These are phyloP conservation scores for Tympanuchus pallidicinctus DNA, from an alignment of 2,113 vertebrate genomes.

Conservation along the genomic window DNA sequence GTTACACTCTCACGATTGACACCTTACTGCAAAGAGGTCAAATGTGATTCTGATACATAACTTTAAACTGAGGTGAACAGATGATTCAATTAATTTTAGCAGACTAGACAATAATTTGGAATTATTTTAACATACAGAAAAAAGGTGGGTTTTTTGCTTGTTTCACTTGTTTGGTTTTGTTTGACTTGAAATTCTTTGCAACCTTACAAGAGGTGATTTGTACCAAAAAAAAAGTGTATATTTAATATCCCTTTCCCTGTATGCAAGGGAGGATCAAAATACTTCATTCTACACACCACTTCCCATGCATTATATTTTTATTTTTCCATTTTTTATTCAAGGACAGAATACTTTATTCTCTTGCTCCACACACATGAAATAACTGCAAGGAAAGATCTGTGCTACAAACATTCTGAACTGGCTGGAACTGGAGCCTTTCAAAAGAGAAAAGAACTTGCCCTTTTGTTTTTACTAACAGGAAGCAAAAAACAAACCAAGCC, in stretches of 20 bases:
- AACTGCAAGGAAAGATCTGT: not conserved
- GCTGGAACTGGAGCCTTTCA: not conserved
- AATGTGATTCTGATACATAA: not conserved
- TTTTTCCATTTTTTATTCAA: too few relatives aligned
- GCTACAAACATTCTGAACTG: not conserved
- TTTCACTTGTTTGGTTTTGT: not conserved
- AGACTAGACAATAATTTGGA: not conserved
- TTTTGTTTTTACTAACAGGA: not conserved
- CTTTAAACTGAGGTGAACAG: not conserved
- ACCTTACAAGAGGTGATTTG: not conserved
- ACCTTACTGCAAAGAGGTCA: not conserved
- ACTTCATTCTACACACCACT: not conserved
- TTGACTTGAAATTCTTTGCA: not conserved
- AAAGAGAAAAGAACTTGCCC: not conserved
- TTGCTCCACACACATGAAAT: not conserved
- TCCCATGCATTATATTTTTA: too few relatives aligned
- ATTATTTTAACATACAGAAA: not conserved
- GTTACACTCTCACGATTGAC: not conserved
- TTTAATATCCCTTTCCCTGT: not conserved
- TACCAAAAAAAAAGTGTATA: not conserved
- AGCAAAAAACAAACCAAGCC: rapidly evolving
- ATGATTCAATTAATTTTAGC: not conserved
- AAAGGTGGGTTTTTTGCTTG: rapidly evolving
- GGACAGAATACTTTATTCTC: too few relatives aligned
- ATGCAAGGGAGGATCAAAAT: not conserved